Evolutionary conservation across 2,888 invertebrate species (phyloP).

Genomic region (Bimastos eiseni): DNA sequence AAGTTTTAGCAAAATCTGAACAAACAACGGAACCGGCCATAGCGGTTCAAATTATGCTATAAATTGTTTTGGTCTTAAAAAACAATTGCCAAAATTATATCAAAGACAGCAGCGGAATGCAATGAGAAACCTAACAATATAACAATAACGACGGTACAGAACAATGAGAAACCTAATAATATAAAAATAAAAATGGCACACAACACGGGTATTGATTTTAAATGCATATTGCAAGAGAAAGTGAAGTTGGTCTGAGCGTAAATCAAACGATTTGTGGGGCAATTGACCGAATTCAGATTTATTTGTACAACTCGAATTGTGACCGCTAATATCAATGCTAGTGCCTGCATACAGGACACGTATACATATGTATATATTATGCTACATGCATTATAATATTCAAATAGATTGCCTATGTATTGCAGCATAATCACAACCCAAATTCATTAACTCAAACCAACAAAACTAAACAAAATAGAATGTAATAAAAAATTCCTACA

Average conservation of each 20-base stretch:
- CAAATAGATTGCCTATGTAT: neutral
- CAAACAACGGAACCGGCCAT: neutral
- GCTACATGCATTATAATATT: neutral
- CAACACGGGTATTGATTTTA: neutral
- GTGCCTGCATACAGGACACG: neutral
- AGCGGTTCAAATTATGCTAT: neutral
- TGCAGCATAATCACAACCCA: neutral
- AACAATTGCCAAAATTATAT: neutral
- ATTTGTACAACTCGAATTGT: neutral
- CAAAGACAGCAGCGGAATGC: neutral
- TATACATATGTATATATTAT: neutral
- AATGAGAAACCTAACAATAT: neutral
- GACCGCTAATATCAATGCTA: neutral
- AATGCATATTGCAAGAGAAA: neutral
- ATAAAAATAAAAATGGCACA: too few relatives aligned
- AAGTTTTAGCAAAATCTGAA: neutral
- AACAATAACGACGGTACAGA: neutral
- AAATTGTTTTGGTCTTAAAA: neutral
- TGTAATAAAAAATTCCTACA: too few relatives aligned
- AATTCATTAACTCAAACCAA: neutral
- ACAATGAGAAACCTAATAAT: neutral
- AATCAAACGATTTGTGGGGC: neutral
- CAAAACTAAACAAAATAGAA: neutral
- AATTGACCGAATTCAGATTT: neutral
- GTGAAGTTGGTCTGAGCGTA: neutral